These are phyloP conservation scores for Sorex maritimensis DNA, from an alignment of 2,797 vertebrate genomes.

Conservation along the genomic window DNA sequence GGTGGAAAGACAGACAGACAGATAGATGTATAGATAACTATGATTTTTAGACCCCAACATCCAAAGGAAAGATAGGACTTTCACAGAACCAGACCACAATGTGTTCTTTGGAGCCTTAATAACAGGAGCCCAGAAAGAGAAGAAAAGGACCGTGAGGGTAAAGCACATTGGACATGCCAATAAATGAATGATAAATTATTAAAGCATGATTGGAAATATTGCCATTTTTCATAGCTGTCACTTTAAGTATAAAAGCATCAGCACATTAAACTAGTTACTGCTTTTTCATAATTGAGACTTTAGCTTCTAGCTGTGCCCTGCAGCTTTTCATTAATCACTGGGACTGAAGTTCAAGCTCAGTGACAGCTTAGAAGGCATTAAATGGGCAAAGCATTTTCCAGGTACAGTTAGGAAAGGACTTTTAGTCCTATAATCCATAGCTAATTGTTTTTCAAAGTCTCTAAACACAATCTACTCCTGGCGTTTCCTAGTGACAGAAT, in stretches of 20 bases:
- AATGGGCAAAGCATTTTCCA: slow-evolving; percentile 96
- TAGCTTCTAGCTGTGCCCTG: slow-evolving; percentile 99
- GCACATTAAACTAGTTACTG: slow-evolving; percentile 99
- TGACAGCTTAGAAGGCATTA: slow-evolving; percentile 97
- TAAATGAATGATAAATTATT: slow-evolving; percentile 99
- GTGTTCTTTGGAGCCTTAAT: slow-evolving; percentile 84
- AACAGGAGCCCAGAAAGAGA: slow-evolving; percentile 86
- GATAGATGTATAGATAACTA: background rate
- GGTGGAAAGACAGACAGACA: no score
- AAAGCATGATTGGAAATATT: slow-evolving; percentile 99
- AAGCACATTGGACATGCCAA: slow-evolving; percentile 94
- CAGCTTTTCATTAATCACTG: slow-evolving; percentile 99
- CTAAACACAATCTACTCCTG: slow-evolving; percentile 92
- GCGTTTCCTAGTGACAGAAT: slow-evolving; percentile 92
- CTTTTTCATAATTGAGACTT: slow-evolving; percentile 99
- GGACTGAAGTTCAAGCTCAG: slow-evolving; percentile 95
- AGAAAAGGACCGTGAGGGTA: slow-evolving; percentile 88
- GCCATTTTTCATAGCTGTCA: slow-evolving; percentile 98
- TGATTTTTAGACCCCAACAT: slow-evolving; percentile 60
- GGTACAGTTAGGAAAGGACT: slow-evolving; percentile 94
- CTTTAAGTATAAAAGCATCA: slow-evolving; percentile 97
- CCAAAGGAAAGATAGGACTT: slow-evolving; percentile 71
- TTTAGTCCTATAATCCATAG: slow-evolving; percentile 95
- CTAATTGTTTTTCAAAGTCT: slow-evolving; percentile 94
- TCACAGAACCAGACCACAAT: slow-evolving; percentile 78